These are phyloP conservation scores for Phyllotis vaccarum DNA, from an alignment of 2,797 vertebrate species.

Conservation along the genomic window DNA sequence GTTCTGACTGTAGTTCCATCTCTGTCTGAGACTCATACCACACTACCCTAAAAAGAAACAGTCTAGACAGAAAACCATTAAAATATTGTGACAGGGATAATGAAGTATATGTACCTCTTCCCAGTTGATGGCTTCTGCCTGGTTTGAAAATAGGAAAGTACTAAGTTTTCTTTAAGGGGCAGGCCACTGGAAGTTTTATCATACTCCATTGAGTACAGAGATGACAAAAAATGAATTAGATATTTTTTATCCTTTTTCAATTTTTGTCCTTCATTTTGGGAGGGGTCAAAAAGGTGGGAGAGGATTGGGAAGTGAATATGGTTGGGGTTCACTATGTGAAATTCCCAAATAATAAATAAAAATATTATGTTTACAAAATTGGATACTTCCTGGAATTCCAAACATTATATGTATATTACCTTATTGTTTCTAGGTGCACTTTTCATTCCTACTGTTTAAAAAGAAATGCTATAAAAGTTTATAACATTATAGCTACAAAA, in stretches of 20 bases:
- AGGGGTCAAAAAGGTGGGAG: not conserved
- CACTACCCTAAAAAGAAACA: not conserved
- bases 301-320: not conserved
- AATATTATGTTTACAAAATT: not conserved
- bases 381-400: not conserved
- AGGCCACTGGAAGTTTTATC: not conserved
- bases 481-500: not conserved
- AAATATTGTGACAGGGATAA: not conserved
- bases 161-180: not conserved
- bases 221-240: not conserved
- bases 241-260: not conserved
- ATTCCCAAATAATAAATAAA: not conserved
- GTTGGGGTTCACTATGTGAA: not conserved
- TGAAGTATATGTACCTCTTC: not conserved
- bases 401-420: not conserved
- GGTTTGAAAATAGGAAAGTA: not conserved
- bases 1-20: not conserved
- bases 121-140: too few relatives aligned
- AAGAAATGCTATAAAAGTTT: not conserved
- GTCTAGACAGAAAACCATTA: not conserved
- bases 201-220: not conserved
- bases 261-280: not conserved
- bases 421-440: not conserved
- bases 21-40: not conserved
- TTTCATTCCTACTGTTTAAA: not conserved